A percentile compares a stretch with the other conserved stretches of the same genome.
phyloP scores from a whole-genome alignment of 1,140 invertebrate species.

The Pentalonia nigronervosa region DNA sequence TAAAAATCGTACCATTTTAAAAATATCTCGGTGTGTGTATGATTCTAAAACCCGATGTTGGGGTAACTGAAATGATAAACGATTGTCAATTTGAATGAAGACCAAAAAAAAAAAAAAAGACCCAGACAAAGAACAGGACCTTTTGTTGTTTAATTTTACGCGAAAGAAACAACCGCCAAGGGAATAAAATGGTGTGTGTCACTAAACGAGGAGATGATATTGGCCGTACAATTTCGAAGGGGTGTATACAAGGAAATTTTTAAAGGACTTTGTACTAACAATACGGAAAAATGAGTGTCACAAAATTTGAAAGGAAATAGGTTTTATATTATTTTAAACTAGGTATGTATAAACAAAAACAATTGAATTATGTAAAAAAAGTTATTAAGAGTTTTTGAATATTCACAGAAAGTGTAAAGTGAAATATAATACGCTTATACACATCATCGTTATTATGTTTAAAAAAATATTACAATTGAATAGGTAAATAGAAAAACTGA shows the following conservation, averaged over 20 bases:
- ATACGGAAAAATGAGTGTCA: neutral
- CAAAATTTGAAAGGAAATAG: neutral
- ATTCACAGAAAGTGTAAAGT: neutral
- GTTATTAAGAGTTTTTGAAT: neutral
- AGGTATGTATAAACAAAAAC: neutral
- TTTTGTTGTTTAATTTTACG: neutral
- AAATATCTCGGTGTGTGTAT: neutral
- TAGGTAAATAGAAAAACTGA: neutral
- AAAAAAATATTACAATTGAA: neutral
- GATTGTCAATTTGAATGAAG: slow-evolving; percentile 27
- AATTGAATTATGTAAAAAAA: neutral
- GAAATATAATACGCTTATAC: neutral
- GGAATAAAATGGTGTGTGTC: slow-evolving; percentile 17
- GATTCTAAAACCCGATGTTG: neutral
- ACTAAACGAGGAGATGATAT: neutral
- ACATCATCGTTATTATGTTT: neutral
- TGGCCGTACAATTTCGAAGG: neutral
- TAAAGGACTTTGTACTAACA: neutral
- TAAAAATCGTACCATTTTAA: neutral
- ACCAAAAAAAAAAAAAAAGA: slow-evolving; percentile 25
- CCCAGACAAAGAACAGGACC: neutral
- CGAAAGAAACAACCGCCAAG: neutral
- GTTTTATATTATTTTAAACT: slow-evolving; percentile 4
- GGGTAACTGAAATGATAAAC: slow-evolving; percentile 13
- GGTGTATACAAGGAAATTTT: slow-evolving; percentile 13